These are phyloP conservation scores for Morpho helenor DNA, from an alignment of 2,888 invertebrate genomes.

Conservation along the genomic window DNA sequence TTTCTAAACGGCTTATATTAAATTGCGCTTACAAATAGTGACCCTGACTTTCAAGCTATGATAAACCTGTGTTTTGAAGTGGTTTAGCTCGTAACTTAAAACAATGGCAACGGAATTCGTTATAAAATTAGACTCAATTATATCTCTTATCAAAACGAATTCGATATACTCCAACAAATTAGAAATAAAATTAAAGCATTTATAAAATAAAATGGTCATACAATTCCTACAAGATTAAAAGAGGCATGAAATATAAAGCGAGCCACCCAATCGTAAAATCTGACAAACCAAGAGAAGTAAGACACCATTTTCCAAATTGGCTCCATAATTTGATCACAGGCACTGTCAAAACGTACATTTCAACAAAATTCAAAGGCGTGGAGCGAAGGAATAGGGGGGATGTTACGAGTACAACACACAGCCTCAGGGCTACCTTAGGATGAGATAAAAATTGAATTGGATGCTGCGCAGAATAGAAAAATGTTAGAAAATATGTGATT, in stretches of 20 bases:
- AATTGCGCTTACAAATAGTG: no score
- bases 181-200: no score
- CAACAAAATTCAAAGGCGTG: conserved; percentile 25
- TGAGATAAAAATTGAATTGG: conserved; percentile 65
- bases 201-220: conserved; percentile 3
- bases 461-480: conserved; percentile 31
- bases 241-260: conserved; percentile 9
- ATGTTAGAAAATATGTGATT: conserved; percentile 28
- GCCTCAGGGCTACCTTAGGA: conserved; percentile 41
- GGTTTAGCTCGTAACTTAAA: no score
- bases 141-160: no score
- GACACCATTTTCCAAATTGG: conserved; percentile 31
- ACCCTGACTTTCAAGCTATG: no score
- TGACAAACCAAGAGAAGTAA: conserved; percentile 21
- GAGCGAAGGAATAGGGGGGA: conserved; percentile 24
- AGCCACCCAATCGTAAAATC: conserved; percentile 19
- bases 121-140: no score
- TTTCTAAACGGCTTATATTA: no score
- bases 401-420: conserved; percentile 44
- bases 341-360: conserved; percentile 36
- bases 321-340: conserved; percentile 37
- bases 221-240: conserved; percentile 10
- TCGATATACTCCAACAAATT: no score
- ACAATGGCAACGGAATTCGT: no score
- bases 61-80: no score